Conservation (phyloP, 2,113 vertebrate species). For the Dascyllus trimaculatus region DNA sequence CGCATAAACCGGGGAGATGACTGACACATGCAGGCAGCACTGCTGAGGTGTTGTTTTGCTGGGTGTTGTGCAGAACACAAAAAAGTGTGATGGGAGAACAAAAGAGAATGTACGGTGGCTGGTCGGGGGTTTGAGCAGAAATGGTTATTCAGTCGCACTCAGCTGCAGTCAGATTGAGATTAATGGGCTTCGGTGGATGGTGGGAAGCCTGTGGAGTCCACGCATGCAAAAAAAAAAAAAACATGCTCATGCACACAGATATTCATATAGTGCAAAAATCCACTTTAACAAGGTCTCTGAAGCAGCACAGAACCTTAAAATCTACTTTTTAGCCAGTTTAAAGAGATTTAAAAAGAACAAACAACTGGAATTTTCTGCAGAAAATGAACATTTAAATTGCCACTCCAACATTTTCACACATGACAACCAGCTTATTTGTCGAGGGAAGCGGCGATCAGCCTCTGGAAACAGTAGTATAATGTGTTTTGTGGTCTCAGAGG, state of each 20-base stretch:
- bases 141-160: constrained; percentile 20
- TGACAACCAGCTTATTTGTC: not conserved
- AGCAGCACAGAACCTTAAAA: not conserved
- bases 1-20: not conserved
- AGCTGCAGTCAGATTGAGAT: constrained; percentile 30
- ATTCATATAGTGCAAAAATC: not conserved
- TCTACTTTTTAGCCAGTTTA: no score
- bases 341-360: not conserved
- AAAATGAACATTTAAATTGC: no score
- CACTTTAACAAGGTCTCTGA: not conserved
- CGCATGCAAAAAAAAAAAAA: not conserved
- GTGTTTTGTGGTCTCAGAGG: not conserved
- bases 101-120: not conserved
- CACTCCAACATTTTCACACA: not conserved
- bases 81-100: not conserved
- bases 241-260: not conserved
- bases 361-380: not conserved
- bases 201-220: not conserved
- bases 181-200: constrained; percentile 15
- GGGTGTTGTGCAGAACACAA: not conserved
- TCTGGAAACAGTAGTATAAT: no score
- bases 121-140: constrained; percentile 5
- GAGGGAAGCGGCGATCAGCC: not conserved
- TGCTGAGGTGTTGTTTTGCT: constrained; percentile 30
- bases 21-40: no score